Evolutionary conservation across 2,797 vertebrate species (phyloP).

Genomic region (Acrocephalus scirpaceus): DNA sequence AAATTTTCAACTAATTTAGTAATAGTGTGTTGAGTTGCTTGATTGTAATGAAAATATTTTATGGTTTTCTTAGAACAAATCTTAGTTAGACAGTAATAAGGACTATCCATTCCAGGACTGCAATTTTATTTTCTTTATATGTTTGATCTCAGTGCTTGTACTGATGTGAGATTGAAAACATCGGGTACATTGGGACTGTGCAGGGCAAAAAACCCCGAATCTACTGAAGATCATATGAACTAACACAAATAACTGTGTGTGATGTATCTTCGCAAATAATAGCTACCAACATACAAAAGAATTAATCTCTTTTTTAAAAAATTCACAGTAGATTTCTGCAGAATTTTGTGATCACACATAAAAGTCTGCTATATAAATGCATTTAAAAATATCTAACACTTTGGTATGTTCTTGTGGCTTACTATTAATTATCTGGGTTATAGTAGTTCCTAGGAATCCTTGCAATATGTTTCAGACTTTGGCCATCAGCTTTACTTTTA

Average conservation of each 20-base stretch:
- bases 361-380: background rate
- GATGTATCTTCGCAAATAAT: background rate
- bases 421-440: background rate
- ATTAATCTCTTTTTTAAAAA: background rate
- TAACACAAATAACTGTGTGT: background rate
- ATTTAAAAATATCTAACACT: background rate
- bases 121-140: background rate
- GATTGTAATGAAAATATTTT: background rate
- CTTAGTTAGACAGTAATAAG: background rate
- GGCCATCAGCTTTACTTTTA: background rate
- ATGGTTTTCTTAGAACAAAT: background rate
- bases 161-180: background rate
- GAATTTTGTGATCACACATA: background rate
- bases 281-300: background rate
- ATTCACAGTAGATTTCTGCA: background rate
- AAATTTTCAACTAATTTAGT: background rate
- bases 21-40: background rate
- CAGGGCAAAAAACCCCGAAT: fast-evolving
- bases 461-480: background rate
- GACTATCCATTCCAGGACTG: background rate
- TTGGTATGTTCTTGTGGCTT: background rate
- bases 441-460: background rate
- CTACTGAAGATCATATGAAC: background rate
- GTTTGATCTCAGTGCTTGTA: background rate
- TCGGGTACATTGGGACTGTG: background rate